These are phyloP conservation scores for Nomada hirtipes DNA, from an alignment of 2,888 invertebrate genomes.

Conservation along the genomic window DNA sequence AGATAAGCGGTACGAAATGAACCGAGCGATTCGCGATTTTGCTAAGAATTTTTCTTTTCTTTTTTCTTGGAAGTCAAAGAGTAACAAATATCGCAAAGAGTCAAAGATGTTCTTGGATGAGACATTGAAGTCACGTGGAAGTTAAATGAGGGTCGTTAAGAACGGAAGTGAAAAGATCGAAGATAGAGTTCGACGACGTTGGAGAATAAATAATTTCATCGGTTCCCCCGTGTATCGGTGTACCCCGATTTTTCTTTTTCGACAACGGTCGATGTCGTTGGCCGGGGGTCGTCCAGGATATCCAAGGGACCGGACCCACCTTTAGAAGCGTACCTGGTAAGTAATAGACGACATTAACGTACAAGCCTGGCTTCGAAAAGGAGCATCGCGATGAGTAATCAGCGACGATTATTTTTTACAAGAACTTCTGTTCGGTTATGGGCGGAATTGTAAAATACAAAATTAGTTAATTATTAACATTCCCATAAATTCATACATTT, in stretches of 20 bases:
- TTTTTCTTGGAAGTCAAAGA: neutral
- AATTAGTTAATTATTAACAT: no score
- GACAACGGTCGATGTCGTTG: slow-evolving; percentile 14
- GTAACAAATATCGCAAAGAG: neutral
- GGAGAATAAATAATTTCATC: slow-evolving; percentile 45
- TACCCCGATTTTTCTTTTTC: slow-evolving; percentile 45
- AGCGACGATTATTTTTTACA: slow-evolving; percentile 57
- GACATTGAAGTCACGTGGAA: neutral
- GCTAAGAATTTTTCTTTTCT: no score
- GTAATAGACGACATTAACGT: slow-evolving; percentile 72
- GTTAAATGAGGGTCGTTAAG: neutral
- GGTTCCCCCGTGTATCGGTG: neutral
- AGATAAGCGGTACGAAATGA: neutral
- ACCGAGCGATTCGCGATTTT: neutral
- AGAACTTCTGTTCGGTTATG: slow-evolving; percentile 64
- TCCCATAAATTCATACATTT: no score
- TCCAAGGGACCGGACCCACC: slow-evolving; percentile 33
- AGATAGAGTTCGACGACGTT: slow-evolving; percentile 9
- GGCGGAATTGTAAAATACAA: slow-evolving; percentile 25
- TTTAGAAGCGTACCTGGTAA: slow-evolving; percentile 58
- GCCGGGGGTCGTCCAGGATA: slow-evolving; percentile 37
- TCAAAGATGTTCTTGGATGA: neutral
- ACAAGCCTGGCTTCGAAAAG: slow-evolving; percentile 59
- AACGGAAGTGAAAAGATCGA: slow-evolving; percentile 5
- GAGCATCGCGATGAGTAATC: slow-evolving; percentile 65